Evolutionary conservation across 2,797 vertebrate genomes (phyloP).

Genomic region (Silurus lanzhouensis): DNA sequence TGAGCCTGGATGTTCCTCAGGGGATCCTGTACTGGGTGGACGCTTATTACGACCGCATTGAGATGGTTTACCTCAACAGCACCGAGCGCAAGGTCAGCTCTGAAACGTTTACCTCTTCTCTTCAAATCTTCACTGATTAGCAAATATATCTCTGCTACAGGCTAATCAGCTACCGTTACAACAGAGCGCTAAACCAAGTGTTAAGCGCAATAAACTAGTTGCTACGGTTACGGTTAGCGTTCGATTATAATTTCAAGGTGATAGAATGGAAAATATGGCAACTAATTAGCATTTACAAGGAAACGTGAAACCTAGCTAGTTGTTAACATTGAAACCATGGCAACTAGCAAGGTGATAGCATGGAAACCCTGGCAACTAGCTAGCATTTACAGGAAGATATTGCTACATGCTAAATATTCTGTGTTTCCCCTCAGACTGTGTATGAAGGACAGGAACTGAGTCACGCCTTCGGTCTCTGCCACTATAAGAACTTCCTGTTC

Average conservation of each 20-base stretch:
- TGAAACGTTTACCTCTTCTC: not conserved
- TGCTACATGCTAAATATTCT: not conserved
- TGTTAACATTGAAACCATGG: not conserved
- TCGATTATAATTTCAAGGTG: too few relatives aligned
- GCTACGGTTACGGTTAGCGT: too few relatives aligned
- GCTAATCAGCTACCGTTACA: not conserved
- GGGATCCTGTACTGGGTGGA: constrained; percentile 96
- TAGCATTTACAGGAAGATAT: not conserved
- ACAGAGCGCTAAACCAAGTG: not conserved
- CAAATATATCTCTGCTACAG: too few relatives aligned
- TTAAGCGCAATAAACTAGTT: not conserved
- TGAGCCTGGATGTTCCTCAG: constrained; percentile 92
- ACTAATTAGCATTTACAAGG: too few relatives aligned
- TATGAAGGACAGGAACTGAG: constrained; percentile 93
- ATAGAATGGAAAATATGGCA: not conserved
- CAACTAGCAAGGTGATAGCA: not conserved
- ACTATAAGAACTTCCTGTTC: constrained; percentile 92
- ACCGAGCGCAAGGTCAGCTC: constrained; percentile 84
- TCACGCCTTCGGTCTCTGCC: constrained; percentile 94
- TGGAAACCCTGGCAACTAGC: too few relatives aligned
- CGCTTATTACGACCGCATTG: constrained; percentile 95
- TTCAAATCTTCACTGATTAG: not conserved
- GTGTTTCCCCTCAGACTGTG: constrained; percentile 76
- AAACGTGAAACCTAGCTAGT: not conserved
- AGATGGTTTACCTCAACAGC: constrained; percentile 92